Base-by-base conservation (phyloP, 1,140 invertebrate species). In the Diploscapter pachys region DNA sequence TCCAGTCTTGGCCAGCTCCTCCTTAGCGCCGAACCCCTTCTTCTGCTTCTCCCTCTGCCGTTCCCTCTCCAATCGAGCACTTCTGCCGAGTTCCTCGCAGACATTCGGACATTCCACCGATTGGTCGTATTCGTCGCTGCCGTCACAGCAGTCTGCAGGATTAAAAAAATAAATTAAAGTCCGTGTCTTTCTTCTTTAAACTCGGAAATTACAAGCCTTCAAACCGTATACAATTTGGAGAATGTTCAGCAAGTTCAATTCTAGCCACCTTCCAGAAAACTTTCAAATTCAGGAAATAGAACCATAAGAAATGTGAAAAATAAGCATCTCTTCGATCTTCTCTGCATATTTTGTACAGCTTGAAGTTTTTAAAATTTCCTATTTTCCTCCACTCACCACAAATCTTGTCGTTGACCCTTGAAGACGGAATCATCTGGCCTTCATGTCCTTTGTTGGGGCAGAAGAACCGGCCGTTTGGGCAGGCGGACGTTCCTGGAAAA, bases 401-500 rank as follows among this genome's bases (percentile, higher is more conserved):
- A 78, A 98, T 91, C 3, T 93, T 93, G 88, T 99, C 97, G 85
- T 98, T 96, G 0, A 99, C 94, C 83, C 92, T 89, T 4, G 92
- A 92, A 50, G 95, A 94, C 3, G 92, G 92, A 81, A 99, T 91
- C 81, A 93, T 89, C 63, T 89, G 80, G 0, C 93, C 88, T 80
- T 89, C 89, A 86, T 94, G 91, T 2, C 94, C 95, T 63, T 90
- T 89, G 88, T 99, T 99, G 56, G 91, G 89, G 86, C 97, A 99
- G 86, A 94, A 91, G 86, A 99, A 99, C 55, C 83, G 87, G 0
- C 92, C 92, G 85, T 94, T 92, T 0, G 90, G 85, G 85, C 95
- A 98, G 3, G 95, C 95, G 4, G 93, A 88, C 1, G 96, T 99
- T 63, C 96, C 95, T 88, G 72, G 63, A 81, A 75, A 56, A 54